These are phyloP conservation scores for Pao palembangensis DNA, from an alignment of 2,113 vertebrate genomes.

Conservation along the genomic window DNA sequence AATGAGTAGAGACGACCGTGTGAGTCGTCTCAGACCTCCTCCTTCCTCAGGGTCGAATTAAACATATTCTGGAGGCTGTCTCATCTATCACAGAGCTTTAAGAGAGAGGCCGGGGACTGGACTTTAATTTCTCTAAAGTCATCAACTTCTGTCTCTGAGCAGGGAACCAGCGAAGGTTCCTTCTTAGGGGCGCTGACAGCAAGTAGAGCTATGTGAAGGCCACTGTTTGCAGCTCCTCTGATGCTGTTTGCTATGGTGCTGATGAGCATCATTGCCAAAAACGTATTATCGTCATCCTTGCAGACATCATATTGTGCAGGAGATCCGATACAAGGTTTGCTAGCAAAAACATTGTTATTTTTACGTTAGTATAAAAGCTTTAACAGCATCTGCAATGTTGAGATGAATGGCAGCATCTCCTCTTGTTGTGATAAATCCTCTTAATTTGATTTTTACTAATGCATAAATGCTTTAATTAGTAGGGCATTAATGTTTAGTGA, in stretches of 20 bases:
- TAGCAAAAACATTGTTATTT: too few species aligned
- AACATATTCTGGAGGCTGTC: constrained; percentile 24
- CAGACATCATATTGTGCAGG: background rate
- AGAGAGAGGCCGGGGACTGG: constrained; percentile 11
- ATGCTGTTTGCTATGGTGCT: constrained; percentile 42
- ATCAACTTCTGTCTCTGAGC: too few species aligned
- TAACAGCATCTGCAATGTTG: too few species aligned
- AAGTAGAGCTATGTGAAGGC: constrained; percentile 37
- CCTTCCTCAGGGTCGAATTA: constrained; percentile 29
- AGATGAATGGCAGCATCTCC: too few species aligned
- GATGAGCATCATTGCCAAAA: constrained; percentile 29
- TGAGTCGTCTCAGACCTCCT: constrained; percentile 25
- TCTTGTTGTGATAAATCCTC: too few species aligned
- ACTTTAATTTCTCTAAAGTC: background rate
- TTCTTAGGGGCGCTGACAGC: background rate
- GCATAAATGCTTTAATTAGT: too few species aligned
- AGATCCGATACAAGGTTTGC: too few species aligned
- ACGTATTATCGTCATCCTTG: constrained; percentile 39
- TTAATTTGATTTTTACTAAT: too few species aligned
- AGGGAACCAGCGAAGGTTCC: too few species aligned
- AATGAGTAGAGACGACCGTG: background rate
- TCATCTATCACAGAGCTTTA: background rate
- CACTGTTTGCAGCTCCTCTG: constrained; percentile 1
- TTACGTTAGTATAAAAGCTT: too few species aligned
- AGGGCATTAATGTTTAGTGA: too few species aligned